Base-by-base conservation (phyloP, 2,797 vertebrate genomes). In the Sebastes matsubarae region DNA sequence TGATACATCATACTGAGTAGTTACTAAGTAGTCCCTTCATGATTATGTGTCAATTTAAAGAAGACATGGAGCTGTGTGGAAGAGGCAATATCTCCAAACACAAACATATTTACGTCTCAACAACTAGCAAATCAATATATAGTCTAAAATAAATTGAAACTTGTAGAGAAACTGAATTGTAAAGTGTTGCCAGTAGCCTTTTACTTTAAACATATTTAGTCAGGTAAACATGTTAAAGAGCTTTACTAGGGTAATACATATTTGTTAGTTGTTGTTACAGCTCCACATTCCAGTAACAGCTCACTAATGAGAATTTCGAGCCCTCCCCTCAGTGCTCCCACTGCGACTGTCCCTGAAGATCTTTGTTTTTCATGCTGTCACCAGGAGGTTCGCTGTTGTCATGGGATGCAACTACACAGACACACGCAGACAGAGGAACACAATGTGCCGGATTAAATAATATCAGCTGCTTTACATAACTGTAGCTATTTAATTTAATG, bases 281-380 rank as follows among this genome's bases (percentile, higher is more conserved):
- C 27, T n/a, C 9, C 74, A 14, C 65, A 79, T 79, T 89, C 75
- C 76, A 63, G 22, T 36, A 71, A 81, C 76, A 65, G 34, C 64
- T 69, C 67, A 57, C 72, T 85, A 84, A 80, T 84, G 87, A 90
- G 84, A 68, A 42, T 61, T 29, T 57, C 1, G 66, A 68, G 50
- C 68, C 80, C 38, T 16, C 64, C 74, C 71, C 76, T 78, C 46
- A 25, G 55, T 0, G 32, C 59, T 69, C 84, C 36, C 67, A 1
- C 32, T 57, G 71, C 71, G 1, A 13, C 55, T 4, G 55, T 93
- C 92, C 90, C 92, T 5, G 27, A 68, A 52, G 90, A 81, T 54
- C 55, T 81, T 89, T 95, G 93, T 95, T 95, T 93, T 95, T 90
- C 92, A 82, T 14, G 80, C 68, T 71, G 87, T 87, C 82, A 83